Evolutionary conservation across 2,888 invertebrate species (phyloP), one percentile per base, ranked within the genome.

Genomic region (Seladonia tumulorum): DNA sequence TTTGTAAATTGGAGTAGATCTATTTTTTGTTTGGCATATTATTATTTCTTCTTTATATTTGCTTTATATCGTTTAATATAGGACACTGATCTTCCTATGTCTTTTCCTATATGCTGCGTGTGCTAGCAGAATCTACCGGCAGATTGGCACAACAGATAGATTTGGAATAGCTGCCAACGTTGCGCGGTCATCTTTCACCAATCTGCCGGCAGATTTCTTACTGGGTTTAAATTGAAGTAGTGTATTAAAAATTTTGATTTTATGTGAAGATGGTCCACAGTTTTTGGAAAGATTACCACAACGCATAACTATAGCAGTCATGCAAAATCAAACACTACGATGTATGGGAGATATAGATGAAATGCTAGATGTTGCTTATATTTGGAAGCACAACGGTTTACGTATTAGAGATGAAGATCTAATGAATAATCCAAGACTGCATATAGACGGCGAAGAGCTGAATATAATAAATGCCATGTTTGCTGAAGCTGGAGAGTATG

Each of bases 311-410:
- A 97, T 97, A 0, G 96, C 97, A 88, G 97, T 98, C 0, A 96
- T 97, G 86, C 96, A 97, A 86, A 96, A 97, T 79, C 96, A 98
- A 70, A 97, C 97, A 86, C 94, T 99, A 68, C 97, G 97, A 91
- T 99, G 99, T 93, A 97, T 97, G 93, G 99, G 99, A 0, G 97
- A 97, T 81, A 97, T 97, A 47, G 98, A 99, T 94, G 97, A 97
- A 85, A 96, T 98, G 89, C 95, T 99, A 63, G 99, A 99, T 93
- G 97, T 99, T 39, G 98, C 99, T 2, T 99, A 98, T 91, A 96
- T 98, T 85, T 99, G 99, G 99, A 97, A 97, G 73, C 98, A 98
- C 93, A 99, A 99, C 94, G 98, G 98, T 0, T 96, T 98, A 92
- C 95, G 96, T 70, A 96, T 98, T 88, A 96, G 97, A 88, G 97